Conservation (phyloP, 2,113 vertebrate species). For the Balaenoptera acutorostrata region DNA sequence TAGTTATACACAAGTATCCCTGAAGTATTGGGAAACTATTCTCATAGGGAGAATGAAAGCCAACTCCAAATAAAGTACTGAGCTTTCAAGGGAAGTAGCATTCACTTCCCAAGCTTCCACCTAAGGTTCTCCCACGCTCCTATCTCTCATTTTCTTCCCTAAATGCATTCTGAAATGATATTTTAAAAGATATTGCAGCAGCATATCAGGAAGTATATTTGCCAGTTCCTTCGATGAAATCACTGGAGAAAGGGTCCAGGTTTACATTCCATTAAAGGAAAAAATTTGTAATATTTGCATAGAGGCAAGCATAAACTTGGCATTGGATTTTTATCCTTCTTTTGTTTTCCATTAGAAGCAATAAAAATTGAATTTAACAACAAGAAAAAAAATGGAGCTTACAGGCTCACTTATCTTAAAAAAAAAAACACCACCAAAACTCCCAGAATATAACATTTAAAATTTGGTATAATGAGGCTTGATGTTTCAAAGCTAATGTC, state of each 20-base stretch:
- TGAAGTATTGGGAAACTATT: neutral
- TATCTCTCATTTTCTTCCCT: neutral
- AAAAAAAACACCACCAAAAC: neutral
- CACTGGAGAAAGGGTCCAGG: neutral
- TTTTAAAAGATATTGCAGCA: neutral
- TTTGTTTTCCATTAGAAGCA: constrained; percentile 27
- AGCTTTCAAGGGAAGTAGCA: neutral
- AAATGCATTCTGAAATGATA: constrained; percentile 8
- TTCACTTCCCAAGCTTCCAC: neutral
- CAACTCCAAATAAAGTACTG: neutral
- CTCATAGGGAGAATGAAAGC: neutral
- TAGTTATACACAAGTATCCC: neutral
- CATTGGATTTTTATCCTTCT: constrained; percentile 31
- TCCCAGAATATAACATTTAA: neutral
- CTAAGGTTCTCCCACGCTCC: neutral
- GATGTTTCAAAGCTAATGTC: constrained; percentile 15
- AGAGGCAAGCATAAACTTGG: neutral
- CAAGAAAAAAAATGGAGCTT: neutral
- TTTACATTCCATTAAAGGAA: constrained; percentile 28
- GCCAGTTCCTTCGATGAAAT: constrained; percentile 10
- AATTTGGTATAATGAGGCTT: neutral
- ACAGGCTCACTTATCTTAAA: neutral
- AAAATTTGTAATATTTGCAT: constrained; percentile 22
- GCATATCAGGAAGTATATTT: neutral
- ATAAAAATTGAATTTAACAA: constrained; percentile 40